Conservation (phyloP, 2,888 invertebrate genomes). For the Drosophila siamana region DNA sequence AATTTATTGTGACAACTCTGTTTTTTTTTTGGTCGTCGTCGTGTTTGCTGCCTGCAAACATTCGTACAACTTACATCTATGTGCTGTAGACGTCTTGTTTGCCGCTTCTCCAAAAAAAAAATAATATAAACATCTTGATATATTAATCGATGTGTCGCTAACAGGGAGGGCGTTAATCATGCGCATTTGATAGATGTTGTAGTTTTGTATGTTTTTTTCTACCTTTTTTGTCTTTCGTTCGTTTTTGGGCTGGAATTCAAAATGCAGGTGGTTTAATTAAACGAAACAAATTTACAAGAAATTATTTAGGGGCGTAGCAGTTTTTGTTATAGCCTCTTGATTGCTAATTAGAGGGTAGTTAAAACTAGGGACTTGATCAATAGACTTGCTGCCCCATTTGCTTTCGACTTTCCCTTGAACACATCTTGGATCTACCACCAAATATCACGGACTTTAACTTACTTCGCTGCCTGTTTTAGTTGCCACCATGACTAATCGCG, state of each 20-base stretch:
- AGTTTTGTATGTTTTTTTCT: too few species aligned
- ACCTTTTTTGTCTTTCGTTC: neutral
- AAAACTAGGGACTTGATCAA: neutral
- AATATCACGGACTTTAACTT: too few species aligned
- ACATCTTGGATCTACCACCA: too few species aligned
- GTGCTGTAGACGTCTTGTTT: conserved; percentile 21
- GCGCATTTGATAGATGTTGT: conserved; percentile 70
- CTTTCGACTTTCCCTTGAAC: too few species aligned
- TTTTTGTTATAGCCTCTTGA: conserved; percentile 28
- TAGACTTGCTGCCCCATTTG: conserved; percentile 12
- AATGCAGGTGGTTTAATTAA: conserved; percentile 75
- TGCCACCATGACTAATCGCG: conserved; percentile 47
- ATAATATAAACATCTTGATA: conserved; percentile 68
- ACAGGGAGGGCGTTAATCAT: conserved; percentile 60
- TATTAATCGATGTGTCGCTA: conserved; percentile 63
- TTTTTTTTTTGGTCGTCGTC: conserved; percentile 17
- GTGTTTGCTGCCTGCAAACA: conserved; percentile 13
- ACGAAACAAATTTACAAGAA: conserved; percentile 26
- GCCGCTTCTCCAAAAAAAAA: neutral
- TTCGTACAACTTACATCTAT: conserved; percentile 22
- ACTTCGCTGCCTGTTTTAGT: neutral
- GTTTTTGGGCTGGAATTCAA: conserved; percentile 40
- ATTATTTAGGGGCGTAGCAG: conserved; percentile 37
- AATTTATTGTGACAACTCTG: conserved; percentile 80
- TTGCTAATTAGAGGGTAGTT: conserved; percentile 9